phyloP scores from a whole-genome alignment of 2,797 vertebrate species.

The Brachymystax lenok region DNA sequence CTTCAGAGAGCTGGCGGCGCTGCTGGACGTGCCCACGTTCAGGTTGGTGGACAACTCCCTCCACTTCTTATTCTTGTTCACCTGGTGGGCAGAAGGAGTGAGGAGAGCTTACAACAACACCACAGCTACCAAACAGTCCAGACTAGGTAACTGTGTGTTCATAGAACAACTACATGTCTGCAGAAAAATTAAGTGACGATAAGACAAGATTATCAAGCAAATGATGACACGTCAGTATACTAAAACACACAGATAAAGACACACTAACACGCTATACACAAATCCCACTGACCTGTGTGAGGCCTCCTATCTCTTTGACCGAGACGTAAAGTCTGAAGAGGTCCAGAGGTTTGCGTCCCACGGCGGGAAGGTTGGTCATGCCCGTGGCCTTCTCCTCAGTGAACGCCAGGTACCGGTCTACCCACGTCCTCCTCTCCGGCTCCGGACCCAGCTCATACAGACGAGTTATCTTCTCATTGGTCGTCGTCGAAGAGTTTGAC shows the following conservation, averaged over 20 bases:
- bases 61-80: constrained; percentile 99
- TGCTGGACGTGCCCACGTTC: constrained; percentile 98
- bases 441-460: constrained; percentile 96
- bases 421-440: constrained; percentile 98
- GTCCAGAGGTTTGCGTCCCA: constrained; percentile 96
- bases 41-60: constrained; percentile 95
- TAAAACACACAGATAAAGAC: background rate
- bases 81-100: constrained; percentile 70
- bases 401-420: constrained; percentile 94
- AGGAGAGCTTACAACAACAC: constrained; percentile 5
- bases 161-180: background rate
- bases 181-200: background rate
- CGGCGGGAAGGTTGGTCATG: constrained; percentile 95
- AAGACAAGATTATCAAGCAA: background rate
- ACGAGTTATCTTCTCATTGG: constrained; percentile 98
- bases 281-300: constrained; percentile 85
- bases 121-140: background rate
- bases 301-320: constrained; percentile 97
- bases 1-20: constrained; percentile 96
- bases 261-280: background rate
- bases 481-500: constrained; percentile 97
- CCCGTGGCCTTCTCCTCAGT: constrained; percentile 97
- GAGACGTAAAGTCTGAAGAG: constrained; percentile 96
- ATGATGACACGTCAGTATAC: background rate
- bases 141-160: no score